A percentile compares a stretch with the other conserved stretches of the same genome.
These are phyloP conservation scores for Aurelia coerulea DNA, from an alignment of 30 jellyfish, hydroid and myxozoan species.

Conservation along the genomic window DNA sequence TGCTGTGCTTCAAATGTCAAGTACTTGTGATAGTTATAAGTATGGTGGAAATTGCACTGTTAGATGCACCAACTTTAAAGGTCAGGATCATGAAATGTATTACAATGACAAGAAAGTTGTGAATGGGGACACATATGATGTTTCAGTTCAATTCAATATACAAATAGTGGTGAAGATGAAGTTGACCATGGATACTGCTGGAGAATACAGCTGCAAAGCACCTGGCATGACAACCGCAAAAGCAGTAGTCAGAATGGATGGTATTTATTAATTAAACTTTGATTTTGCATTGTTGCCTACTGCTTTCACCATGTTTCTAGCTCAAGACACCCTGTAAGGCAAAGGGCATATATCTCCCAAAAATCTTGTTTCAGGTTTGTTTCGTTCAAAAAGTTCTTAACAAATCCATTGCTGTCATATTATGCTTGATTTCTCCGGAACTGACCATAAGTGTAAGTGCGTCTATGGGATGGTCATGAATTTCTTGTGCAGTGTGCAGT, in stretches of 20 bases:
- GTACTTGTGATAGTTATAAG: not conserved
- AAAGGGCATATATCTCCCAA: no score
- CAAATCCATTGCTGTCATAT: no score
- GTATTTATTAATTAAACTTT: not conserved
- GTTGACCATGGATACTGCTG: not conserved
- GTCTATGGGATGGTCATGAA: no score
- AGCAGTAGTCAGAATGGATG: not conserved
- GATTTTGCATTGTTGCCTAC: no score
- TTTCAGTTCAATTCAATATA: not conserved
- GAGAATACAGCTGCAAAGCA: slow-evolving; percentile 14
- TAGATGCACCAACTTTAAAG: not conserved
- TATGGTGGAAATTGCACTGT: not conserved
- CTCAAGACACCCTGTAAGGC: no score
- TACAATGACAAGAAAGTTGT: not conserved
- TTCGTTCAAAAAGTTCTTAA: no score
- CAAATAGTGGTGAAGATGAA: not conserved
- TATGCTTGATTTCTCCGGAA: no score
- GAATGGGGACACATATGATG: not conserved
- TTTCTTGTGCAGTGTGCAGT: no score
- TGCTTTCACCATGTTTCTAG: no score
- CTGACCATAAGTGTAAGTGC: no score
- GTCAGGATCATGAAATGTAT: not conserved
- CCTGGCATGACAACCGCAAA: not conserved
- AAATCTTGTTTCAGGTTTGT: no score
- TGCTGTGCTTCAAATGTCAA: no score